Evolutionary conservation across 2,113 vertebrate species (phyloP).

Genomic region (Brienomyrus brachyistius): DNA sequence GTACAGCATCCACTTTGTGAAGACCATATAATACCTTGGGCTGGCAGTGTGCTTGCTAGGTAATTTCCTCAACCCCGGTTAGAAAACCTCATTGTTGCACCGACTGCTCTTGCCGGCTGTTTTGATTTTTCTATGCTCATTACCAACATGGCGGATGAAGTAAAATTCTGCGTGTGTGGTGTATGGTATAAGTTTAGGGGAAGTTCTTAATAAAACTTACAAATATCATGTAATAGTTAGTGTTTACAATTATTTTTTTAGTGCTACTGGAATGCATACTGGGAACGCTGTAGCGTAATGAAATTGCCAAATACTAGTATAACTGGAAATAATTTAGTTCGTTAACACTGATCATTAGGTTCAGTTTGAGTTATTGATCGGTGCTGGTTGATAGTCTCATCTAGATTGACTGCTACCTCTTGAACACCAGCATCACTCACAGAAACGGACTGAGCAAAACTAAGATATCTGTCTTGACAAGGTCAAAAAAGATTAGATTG

Average conservation of each 20-base stretch:
- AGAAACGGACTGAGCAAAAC: not conserved
- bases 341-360: not conserved
- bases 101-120: not conserved
- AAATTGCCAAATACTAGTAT: not conserved
- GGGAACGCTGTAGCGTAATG: not conserved
- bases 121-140: not conserved
- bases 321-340: not conserved
- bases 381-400: not conserved
- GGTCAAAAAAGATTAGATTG: not conserved
- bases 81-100: not conserved
- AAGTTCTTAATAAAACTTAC: not conserved
- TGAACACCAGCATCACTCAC: too few relatives aligned
- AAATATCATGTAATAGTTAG: not conserved
- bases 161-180: not conserved
- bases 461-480: not conserved
- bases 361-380: not conserved
- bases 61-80: not conserved
- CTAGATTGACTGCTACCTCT: not conserved
- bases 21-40: not conserved
- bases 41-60: not conserved
- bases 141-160: not conserved
- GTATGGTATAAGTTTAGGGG: not conserved
- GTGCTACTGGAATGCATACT: not conserved
- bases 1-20: not conserved
- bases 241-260: not conserved